phyloP scores from a whole-genome alignment of 2,888 invertebrate genomes.

The Toxonevra muliebris region DNA sequence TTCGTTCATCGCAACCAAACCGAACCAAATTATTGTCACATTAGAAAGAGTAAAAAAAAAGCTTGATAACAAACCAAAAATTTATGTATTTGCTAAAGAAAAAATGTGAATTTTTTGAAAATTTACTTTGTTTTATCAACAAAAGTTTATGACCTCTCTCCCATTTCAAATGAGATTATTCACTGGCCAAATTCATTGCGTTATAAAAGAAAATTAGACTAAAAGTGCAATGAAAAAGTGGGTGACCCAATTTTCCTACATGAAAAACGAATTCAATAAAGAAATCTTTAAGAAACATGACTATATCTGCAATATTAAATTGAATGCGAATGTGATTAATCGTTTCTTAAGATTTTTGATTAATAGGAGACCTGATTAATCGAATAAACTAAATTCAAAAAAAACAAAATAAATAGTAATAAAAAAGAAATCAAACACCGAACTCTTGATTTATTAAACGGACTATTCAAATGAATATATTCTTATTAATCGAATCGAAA shows the following conservation, averaged over 20 bases:
- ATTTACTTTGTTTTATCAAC: constrained; percentile 18
- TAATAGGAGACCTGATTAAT: too few species aligned
- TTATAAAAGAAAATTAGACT: background rate
- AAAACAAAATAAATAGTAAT: too few species aligned
- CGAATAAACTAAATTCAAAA: too few species aligned
- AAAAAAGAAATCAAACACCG: too few species aligned
- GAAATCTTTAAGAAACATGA: too few species aligned
- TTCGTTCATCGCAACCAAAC: constrained; percentile 7
- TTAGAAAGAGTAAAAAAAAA: background rate
- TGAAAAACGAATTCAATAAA: too few species aligned
- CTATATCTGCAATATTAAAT: too few species aligned
- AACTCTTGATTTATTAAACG: too few species aligned
- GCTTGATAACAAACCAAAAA: background rate
- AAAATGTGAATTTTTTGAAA: background rate
- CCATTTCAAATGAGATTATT: constrained; percentile 26
- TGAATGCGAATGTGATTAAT: too few species aligned
- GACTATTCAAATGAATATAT: too few species aligned
- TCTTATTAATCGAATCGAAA: too few species aligned
- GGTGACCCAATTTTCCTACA: constrained; percentile 7
- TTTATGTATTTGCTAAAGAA: background rate
- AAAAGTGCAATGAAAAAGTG: constrained; percentile 7
- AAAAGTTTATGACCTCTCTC: constrained; percentile 26
- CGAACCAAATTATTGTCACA: background rate
- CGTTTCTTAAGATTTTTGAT: too few species aligned
- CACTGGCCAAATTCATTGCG: background rate